Base-by-base conservation (phyloP, 2,888 invertebrate genomes). In the Agrypnus murinus region DNA sequence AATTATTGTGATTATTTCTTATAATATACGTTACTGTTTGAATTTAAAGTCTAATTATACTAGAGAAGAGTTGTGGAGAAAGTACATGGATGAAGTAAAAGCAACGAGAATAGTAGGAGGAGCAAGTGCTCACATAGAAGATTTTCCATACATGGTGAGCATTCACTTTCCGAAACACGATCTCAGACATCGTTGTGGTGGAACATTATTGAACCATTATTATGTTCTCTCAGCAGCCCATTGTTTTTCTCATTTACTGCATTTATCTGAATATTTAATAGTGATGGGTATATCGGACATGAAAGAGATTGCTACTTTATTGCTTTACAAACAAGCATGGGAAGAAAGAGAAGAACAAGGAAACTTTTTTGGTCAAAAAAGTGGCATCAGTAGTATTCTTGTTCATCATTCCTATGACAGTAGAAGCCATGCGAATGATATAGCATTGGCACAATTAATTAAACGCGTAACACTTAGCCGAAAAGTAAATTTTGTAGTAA, bases 141-240 rank as follows among this genome's bases (percentile, higher is more conserved):
- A 31, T 4, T 12, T 19, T 31, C 19, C 15, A 0, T 50, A 25
- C 12, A 10, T 50, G 31, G 31, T 25, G n/a, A 31, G 25, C 25
- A 19, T 50, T 31, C 50, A 31, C 2, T 17, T 19, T 25, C 50
- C 50, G 0, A 19, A 25, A 0, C n/a, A 25, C 6, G 1, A 19
- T n/a, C 31, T 10, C 17, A n/a, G 2, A 0, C 50, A 50, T 31
- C 50, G 25, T 0, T 50, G 50, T 25, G 50, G 50, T n/a, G 50
- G 50, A 9, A 50, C 50, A 8, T 50, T 50, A 31, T 9, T 50
- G 1, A 50, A 50, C 12, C n/a, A 25, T 12, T 19, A 3, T 7
- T 12, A 50, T 6, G 50, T 31, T 19, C 31, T 50, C n/a, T 25
- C n/a, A 2, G 50, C 50, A 25, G 50, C 50, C 8, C 50, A 50